phyloP scores from a whole-genome alignment of 2,888 invertebrate species.

The Bedellia somnulentella region DNA sequence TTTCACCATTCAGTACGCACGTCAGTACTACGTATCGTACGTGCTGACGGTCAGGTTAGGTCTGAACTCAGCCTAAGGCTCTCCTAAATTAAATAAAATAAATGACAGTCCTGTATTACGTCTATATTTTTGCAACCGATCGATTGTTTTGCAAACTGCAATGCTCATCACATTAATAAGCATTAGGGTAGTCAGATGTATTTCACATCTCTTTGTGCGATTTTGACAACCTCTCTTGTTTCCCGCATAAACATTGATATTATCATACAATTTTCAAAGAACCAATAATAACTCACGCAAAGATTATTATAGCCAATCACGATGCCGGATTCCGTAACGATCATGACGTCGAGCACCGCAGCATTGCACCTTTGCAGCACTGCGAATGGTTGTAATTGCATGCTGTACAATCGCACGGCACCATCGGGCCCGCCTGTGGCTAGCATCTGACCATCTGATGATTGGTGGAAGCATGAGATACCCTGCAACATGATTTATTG shows the following conservation, averaged over 20 bases:
- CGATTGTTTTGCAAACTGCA: too few species aligned
- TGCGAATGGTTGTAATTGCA: slow-evolving; percentile 22
- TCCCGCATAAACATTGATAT: too few species aligned
- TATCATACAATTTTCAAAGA: too few species aligned
- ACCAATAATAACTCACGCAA: slow-evolving; percentile 39
- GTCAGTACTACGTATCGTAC: too few species aligned
- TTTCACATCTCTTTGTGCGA: too few species aligned
- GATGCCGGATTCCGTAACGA: slow-evolving; percentile 42
- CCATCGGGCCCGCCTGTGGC: slow-evolving; percentile 61
- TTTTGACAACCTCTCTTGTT: too few species aligned
- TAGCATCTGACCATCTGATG: slow-evolving; percentile 42
- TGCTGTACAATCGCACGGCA: slow-evolving; percentile 51
- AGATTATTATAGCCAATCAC: slow-evolving; percentile 57
- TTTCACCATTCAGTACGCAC: too few species aligned
- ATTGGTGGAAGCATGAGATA: slow-evolving; percentile 57
- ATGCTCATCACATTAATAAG: too few species aligned
- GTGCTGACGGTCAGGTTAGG: too few species aligned
- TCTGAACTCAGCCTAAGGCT: too few species aligned
- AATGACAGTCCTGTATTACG: not conserved
- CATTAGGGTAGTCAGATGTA: too few species aligned
- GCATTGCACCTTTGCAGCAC: slow-evolving; percentile 15
- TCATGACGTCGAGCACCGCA: slow-evolving; percentile 54
- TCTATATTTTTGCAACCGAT: not conserved
- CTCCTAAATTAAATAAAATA: not conserved
- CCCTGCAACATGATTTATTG: slow-evolving; percentile 59